Conservation (phyloP, 1,140 invertebrate genomes). For the Tetragnatha versicolor region DNA sequence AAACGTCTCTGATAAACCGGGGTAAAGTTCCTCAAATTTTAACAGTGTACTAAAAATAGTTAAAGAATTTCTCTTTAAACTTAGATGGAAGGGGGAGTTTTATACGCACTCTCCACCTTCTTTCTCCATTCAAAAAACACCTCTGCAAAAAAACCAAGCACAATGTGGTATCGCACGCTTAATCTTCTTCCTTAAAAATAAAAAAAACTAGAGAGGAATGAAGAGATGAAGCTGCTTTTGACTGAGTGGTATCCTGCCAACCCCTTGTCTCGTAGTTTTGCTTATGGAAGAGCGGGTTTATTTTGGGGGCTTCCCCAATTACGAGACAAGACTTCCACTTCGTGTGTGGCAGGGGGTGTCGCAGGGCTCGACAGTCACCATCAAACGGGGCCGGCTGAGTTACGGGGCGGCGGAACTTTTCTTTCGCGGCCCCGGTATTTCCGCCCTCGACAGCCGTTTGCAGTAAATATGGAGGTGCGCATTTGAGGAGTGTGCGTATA, state of each 20-base stretch:
- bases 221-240: slow-evolving; percentile 5
- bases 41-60: too few relatives aligned
- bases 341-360: background rate
- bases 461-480: too few relatives aligned
- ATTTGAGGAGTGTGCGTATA: too few relatives aligned
- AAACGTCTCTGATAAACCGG: too few relatives aligned
- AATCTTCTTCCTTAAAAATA: background rate
- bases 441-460: background rate
- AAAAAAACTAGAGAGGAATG: background rate
- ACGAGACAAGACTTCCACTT: background rate
- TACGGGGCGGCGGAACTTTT: background rate
- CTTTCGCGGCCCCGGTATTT: background rate
- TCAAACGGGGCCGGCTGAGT: slow-evolving; percentile 13
- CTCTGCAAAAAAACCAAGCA: too few relatives aligned
- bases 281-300: background rate
- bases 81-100: too few relatives aligned
- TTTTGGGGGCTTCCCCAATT: slow-evolving; percentile 9
- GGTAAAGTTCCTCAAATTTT: too few relatives aligned
- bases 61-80: too few relatives aligned
- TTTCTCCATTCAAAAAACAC: too few relatives aligned
- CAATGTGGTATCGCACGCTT: too few relatives aligned
- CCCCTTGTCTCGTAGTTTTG: background rate
- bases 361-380: background rate
- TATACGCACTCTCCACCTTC: too few relatives aligned
- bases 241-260: background rate